Conservation (phyloP, 2,113 vertebrate genomes). For the Ovibos moschatus region DNA sequence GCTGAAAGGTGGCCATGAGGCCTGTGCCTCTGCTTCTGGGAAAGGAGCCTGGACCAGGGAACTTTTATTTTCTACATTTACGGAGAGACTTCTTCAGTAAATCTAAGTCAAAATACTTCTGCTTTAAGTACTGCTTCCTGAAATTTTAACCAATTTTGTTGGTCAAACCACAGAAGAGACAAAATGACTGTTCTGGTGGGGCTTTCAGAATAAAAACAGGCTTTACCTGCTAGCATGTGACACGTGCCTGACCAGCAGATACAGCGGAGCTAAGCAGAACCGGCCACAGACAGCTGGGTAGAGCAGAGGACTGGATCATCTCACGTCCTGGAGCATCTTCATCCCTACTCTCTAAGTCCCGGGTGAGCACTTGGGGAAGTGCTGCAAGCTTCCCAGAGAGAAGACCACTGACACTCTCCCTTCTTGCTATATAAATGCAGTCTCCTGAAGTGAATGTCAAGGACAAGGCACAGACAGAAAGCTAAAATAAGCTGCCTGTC, state of each 20-base stretch:
- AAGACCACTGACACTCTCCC: not conserved
- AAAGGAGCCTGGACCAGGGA: not conserved
- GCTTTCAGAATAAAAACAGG: slow-evolving; percentile 19
- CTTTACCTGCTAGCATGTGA: not conserved
- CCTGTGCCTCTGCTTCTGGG: not conserved
- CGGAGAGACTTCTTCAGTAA: not conserved
- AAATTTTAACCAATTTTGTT: slow-evolving; percentile 8
- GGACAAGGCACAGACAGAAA: slow-evolving; percentile 30
- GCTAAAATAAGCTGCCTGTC: slow-evolving; percentile 39
- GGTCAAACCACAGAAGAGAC: not conserved
- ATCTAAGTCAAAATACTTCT: slow-evolving; percentile 28
- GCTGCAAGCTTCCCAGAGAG: not conserved
- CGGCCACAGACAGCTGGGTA: not conserved
- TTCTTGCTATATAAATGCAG: not conserved
- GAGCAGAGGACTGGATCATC: not conserved
- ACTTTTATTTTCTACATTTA: not conserved
- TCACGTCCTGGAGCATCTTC: not conserved
- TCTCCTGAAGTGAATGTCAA: slow-evolving; percentile 35
- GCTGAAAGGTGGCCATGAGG: not conserved
- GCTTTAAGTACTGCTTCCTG: not conserved
- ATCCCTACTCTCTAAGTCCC: not conserved
- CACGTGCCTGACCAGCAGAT: not conserved
- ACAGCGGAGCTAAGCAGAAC: not conserved
- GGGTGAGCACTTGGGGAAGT: not conserved
- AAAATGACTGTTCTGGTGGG: slow-evolving; percentile 11